These are phyloP conservation scores for Epicampocera succincta DNA, from an alignment of 2,888 invertebrate genomes.

Conservation along the genomic window DNA sequence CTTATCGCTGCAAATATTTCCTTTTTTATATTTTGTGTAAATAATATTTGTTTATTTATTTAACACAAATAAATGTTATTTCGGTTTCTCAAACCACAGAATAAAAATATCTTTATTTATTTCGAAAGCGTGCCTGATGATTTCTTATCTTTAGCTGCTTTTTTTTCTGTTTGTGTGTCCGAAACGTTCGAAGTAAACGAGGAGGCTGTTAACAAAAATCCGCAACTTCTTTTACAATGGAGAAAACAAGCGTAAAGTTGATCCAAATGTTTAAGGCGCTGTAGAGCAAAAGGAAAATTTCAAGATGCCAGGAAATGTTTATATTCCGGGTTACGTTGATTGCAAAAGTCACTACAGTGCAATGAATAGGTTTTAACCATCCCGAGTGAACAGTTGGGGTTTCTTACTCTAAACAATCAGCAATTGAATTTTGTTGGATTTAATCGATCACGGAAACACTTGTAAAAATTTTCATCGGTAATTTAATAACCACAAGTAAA, in stretches of 20 bases:
- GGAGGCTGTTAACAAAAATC: conserved; percentile 40
- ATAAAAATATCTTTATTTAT: conserved; percentile 57
- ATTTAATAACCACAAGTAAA: no score
- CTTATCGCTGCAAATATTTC: conserved; percentile 44
- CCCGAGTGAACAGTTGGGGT: no score
- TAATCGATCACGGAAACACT: no score
- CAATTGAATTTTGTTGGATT: no score
- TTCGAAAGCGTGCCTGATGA: conserved; percentile 61
- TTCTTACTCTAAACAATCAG: no score
- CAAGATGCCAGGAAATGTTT: conserved; percentile 8
- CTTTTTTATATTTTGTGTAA: conserved; percentile 20
- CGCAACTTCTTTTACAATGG: conserved; percentile 27
- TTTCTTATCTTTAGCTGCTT: conserved; percentile 52
- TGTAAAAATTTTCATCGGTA: no score
- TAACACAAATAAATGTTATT: conserved; percentile 58
- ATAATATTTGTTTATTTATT: conserved; percentile 64
- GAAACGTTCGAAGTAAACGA: conserved; percentile 14
- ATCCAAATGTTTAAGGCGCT: conserved; percentile 2
- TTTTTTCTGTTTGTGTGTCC: no score
- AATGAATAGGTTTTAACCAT: no score
- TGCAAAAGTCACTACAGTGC: background rate
- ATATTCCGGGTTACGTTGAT: background rate
- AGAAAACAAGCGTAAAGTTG: conserved; percentile 35
- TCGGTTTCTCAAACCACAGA: background rate
- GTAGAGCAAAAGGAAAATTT: conserved; percentile 4